A percentile compares a stretch with the other conserved stretches of the same genome.
Evolutionary conservation across 2,888 invertebrate species (phyloP).

Genomic region (Drosophila testacea): DNA sequence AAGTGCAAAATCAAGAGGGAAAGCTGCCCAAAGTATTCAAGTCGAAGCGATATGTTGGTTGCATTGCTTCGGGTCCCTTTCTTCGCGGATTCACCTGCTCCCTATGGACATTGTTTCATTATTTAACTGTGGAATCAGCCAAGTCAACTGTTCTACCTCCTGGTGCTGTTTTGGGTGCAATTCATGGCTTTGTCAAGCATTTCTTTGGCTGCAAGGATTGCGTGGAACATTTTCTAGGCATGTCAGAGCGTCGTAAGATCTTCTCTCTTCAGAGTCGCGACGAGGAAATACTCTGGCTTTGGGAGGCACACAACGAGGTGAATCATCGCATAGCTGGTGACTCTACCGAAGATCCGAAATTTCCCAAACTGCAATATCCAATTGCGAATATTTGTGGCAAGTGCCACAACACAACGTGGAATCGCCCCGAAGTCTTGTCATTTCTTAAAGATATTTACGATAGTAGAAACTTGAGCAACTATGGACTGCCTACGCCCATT

Average conservation of each 20-base stretch:
- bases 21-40: constrained; percentile 82
- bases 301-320: constrained; percentile 96
- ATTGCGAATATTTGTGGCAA: constrained; percentile 15
- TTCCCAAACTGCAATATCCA: constrained; percentile 65
- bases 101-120: constrained; percentile 96
- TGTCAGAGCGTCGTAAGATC: constrained; percentile 57
- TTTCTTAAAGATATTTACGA: constrained; percentile 55
- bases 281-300: constrained; percentile 94
- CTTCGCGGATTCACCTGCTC: constrained; percentile 96
- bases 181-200: constrained; percentile 81
- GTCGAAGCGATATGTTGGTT: constrained; percentile 92
- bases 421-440: constrained; percentile 27
- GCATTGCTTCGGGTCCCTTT: constrained; percentile 90
- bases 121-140: constrained; percentile 90
- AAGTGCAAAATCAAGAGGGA: constrained; percentile 30
- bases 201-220: constrained; percentile 98
- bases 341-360: constrained; percentile 92
- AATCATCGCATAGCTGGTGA: constrained; percentile 94
- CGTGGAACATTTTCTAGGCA: constrained; percentile 91
- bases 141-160: constrained; percentile 14
- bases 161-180: constrained; percentile 36
- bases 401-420: constrained; percentile 21
- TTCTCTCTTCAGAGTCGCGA: constrained; percentile 71
- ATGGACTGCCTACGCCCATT: constrained; percentile 59
- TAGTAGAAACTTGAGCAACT: constrained; percentile 47